Evolutionary conservation across 92 coral and sea anemone genomes (phyloP).

Genomic region (Pocillopora grandis): DNA sequence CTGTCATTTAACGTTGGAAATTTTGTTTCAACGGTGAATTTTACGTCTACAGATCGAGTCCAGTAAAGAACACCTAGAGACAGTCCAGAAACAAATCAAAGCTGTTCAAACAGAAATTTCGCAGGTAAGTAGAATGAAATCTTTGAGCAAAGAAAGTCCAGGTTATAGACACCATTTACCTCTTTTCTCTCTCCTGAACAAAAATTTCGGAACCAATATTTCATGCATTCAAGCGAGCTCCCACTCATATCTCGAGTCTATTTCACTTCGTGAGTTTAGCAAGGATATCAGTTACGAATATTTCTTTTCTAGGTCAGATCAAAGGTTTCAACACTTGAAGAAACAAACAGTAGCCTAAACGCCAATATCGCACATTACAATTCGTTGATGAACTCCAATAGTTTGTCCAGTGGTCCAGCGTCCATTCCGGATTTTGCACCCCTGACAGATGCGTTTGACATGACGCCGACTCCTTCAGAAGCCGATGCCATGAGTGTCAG

Average conservation of each 20-base stretch:
- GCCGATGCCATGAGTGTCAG: constrained; percentile 98
- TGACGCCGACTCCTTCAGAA: constrained; percentile 98
- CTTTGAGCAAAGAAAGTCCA: too few relatives aligned
- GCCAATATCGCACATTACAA: constrained; percentile 89
- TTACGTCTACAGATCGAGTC: constrained; percentile 65
- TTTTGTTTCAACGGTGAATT: background rate
- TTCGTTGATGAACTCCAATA: constrained; percentile 84
- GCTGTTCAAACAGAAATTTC: constrained; percentile 84
- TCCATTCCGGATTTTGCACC: constrained; percentile 90
- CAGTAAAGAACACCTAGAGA: constrained; percentile 90
- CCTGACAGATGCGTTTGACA: constrained; percentile 90
- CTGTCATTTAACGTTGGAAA: background rate
- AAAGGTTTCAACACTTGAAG: constrained; percentile 84
- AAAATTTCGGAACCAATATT: background rate
- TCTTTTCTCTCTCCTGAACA: too few relatives aligned
- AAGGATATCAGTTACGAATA: background rate
- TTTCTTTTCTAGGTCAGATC: constrained; percentile 69
- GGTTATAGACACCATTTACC: too few relatives aligned
- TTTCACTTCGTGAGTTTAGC: background rate
- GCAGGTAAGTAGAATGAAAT: constrained; percentile 60
- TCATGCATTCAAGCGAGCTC: too few relatives aligned
- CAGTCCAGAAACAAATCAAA: constrained; percentile 90
- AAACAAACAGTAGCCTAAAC: constrained; percentile 86
- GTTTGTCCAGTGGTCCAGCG: constrained; percentile 70
- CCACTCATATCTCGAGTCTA: too few relatives aligned